These are phyloP conservation scores for Eubasilissa splendida DNA, from an alignment of 2,888 invertebrate species.

Conservation along the genomic window DNA sequence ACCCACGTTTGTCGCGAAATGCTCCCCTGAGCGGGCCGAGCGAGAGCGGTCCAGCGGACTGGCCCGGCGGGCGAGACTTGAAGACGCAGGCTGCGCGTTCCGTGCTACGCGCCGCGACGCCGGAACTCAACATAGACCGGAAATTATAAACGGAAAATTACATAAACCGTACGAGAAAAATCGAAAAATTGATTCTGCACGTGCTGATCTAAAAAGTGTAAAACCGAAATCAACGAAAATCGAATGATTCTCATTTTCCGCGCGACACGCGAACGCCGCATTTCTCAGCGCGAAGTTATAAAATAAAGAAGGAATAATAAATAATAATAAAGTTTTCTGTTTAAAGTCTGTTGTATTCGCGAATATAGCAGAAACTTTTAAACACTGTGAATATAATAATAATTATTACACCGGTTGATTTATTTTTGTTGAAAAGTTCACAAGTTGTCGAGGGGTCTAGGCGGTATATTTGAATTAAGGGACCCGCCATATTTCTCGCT, in stretches of 20 bases:
- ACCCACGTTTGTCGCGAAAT: not conserved
- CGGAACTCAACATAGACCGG: constrained; percentile 34
- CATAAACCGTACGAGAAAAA: constrained; percentile 30
- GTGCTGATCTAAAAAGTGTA: not conserved
- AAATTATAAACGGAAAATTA: constrained; percentile 32
- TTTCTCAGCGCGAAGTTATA: not conserved
- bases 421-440: constrained; percentile 45
- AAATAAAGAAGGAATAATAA: not conserved
- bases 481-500: constrained; percentile 45
- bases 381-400: constrained; percentile 43
- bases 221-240: not conserved
- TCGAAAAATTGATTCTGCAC: not conserved
- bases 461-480: constrained; percentile 47
- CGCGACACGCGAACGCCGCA: not conserved
- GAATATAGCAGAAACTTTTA: constrained; percentile 43
- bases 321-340: constrained; percentile 24
- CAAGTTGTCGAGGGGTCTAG: constrained; percentile 25
- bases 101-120: constrained; percentile 35
- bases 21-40: constrained; percentile 26
- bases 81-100: constrained; percentile 41
- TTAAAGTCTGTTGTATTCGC: constrained; percentile 39
- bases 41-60: constrained; percentile 23
- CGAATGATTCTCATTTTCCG: constrained; percentile 2
- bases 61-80: constrained; percentile 34
- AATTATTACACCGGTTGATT: constrained; percentile 43